phyloP scores from a whole-genome alignment of 1,140 invertebrate genomes.

The Caerostris extrusa region DNA sequence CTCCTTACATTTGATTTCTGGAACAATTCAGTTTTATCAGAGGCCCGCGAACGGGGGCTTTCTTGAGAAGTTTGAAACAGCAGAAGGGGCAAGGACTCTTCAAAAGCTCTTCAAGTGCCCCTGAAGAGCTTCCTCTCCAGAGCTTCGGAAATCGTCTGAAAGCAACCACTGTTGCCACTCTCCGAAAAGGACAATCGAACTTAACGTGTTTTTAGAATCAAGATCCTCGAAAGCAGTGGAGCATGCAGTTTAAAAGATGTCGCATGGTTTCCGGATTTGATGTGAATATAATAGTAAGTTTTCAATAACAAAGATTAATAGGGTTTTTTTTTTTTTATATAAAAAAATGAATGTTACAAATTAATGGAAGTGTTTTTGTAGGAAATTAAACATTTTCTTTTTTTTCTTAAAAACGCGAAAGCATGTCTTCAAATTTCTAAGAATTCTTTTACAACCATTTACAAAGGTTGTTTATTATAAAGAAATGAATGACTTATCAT shows the following conservation, averaged over 20 bases:
- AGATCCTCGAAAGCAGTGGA: neutral
- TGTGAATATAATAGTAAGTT: neutral
- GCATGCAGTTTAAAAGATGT: constrained; percentile 25
- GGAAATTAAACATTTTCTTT: too few relatives aligned
- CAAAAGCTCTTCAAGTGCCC: neutral
- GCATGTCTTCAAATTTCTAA: too few relatives aligned
- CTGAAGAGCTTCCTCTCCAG: constrained; percentile 22
- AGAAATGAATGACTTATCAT: too few relatives aligned
- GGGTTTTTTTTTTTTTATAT: neutral
- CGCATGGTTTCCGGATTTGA: neutral
- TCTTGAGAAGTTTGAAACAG: constrained; percentile 39
- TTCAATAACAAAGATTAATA: too few relatives aligned
- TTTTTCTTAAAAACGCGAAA: too few relatives aligned
- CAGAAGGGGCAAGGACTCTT: constrained; percentile 49
- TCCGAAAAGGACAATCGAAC: constrained; percentile 27
- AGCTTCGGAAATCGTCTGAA: constrained; percentile 26
- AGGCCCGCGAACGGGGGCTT: neutral
- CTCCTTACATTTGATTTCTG: neutral
- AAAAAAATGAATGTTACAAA: too few relatives aligned
- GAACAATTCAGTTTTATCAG: neutral
- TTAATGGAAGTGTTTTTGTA: too few relatives aligned
- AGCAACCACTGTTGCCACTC: constrained; percentile 40
- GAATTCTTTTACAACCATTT: too few relatives aligned
- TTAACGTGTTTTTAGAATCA: neutral
- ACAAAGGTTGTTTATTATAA: too few relatives aligned